These are phyloP conservation scores for Artibeus jamaicensis DNA, from an alignment of 2,797 vertebrate species.

Conservation along the genomic window DNA sequence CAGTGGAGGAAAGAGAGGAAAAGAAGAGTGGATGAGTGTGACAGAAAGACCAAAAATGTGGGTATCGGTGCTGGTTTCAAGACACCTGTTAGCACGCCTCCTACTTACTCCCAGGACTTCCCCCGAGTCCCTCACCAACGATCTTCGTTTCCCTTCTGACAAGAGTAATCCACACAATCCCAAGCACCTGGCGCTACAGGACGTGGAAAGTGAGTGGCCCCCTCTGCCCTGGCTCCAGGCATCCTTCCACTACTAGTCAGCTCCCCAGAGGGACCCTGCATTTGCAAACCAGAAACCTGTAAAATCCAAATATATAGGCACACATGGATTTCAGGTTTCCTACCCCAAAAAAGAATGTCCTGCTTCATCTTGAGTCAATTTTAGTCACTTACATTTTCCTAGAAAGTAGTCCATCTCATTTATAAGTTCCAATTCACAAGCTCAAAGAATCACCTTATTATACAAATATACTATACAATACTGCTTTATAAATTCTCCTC, in stretches of 20 bases:
- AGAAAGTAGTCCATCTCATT: neutral
- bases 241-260: neutral
- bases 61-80: neutral
- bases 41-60: neutral
- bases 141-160: neutral
- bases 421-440: neutral
- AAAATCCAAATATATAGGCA: neutral
- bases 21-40: neutral
- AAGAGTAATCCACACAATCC: neutral
- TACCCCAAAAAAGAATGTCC: neutral
- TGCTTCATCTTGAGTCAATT: neutral
- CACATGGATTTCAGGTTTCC: neutral
- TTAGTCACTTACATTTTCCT: neutral
- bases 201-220: neutral
- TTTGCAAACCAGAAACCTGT: neutral
- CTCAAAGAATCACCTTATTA: neutral
- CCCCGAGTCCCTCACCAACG: neutral
- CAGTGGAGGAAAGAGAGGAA: neutral
- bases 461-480: neutral
- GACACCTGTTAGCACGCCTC: neutral
- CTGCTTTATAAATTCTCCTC: neutral
- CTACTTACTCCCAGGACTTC: neutral
- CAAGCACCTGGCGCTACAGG: neutral
- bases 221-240: too few relatives aligned
- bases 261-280: neutral